These are phyloP conservation scores for Protobothrops mucrosquamatus DNA, from an alignment of 2,113 vertebrate genomes.

Conservation along the genomic window DNA sequence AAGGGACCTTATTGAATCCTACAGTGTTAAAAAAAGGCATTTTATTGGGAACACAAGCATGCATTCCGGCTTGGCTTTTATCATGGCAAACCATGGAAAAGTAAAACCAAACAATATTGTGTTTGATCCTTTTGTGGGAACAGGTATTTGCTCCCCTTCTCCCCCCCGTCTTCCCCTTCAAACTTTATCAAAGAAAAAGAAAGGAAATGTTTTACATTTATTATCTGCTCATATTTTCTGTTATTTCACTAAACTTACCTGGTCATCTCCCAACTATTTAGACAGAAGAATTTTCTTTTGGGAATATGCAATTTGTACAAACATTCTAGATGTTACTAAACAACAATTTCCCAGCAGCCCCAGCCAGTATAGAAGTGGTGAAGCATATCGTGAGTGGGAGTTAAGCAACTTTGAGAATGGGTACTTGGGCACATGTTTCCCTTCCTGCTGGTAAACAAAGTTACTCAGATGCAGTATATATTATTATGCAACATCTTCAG, in stretches of 20 bases:
- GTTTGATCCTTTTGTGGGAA: constrained; percentile 98
- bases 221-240: neutral
- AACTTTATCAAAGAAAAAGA: neutral
- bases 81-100: constrained; percentile 96
- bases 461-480: neutral
- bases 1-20: constrained; percentile 81
- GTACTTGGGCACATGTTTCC: neutral
- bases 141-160: constrained; percentile 74
- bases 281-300: neutral
- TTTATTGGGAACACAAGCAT: constrained; percentile 99
- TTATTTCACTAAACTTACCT: neutral
- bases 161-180: neutral
- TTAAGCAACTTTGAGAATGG: neutral
- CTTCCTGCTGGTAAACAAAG: neutral
- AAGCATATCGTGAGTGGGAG: neutral
- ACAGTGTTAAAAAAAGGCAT: constrained; percentile 96
- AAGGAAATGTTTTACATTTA: neutral
- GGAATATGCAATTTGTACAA: neutral
- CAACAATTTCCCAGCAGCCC: neutral
- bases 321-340: neutral
- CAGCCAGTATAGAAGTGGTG: neutral
- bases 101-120: constrained; percentile 90
- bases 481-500: neutral
- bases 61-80: constrained; percentile 94
- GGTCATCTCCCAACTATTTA: neutral